A percentile compares a stretch with the other conserved stretches of the same genome.
Conservation (phyloP, 2,113 vertebrate species). For the Dromaius novaehollandiae region DNA sequence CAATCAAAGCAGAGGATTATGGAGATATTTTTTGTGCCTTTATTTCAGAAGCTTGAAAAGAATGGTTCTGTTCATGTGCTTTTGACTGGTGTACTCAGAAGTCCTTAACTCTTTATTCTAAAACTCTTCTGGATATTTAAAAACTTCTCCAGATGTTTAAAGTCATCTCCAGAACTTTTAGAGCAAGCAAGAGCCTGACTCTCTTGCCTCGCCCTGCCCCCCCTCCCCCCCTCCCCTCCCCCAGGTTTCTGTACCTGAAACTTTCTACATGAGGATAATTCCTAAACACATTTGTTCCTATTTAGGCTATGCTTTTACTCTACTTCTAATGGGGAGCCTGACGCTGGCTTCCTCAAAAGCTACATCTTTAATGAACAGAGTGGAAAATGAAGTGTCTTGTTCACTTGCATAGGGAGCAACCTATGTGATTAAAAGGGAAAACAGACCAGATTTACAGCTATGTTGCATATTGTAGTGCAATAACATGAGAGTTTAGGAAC, state of each 20-base stretch:
- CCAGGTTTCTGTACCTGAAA: accelerated
- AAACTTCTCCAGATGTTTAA: background rate
- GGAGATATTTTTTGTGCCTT: background rate
- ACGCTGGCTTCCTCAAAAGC: background rate
- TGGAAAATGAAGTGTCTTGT: background rate
- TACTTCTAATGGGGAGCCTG: background rate
- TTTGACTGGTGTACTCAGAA: background rate
- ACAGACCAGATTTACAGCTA: background rate
- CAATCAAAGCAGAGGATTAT: background rate
- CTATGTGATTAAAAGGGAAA: background rate
- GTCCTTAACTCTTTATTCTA: background rate
- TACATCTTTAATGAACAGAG: background rate
- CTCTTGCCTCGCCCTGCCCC: background rate
- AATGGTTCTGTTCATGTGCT: background rate
- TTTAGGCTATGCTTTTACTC: background rate
- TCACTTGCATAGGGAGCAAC: background rate
- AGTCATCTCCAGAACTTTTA: background rate
- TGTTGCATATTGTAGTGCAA: background rate
- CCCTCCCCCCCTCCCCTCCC: no score
- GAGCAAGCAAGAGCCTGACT: background rate
- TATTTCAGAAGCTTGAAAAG: background rate
- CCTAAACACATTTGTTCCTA: background rate
- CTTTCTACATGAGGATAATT: background rate
- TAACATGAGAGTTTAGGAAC: background rate
- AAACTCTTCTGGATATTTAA: background rate